Percentiles rank a stretch among this genome's conserved stretches.
Conservation (phyloP, 2,797 vertebrate species). For the Pangasius djambal region DNA sequence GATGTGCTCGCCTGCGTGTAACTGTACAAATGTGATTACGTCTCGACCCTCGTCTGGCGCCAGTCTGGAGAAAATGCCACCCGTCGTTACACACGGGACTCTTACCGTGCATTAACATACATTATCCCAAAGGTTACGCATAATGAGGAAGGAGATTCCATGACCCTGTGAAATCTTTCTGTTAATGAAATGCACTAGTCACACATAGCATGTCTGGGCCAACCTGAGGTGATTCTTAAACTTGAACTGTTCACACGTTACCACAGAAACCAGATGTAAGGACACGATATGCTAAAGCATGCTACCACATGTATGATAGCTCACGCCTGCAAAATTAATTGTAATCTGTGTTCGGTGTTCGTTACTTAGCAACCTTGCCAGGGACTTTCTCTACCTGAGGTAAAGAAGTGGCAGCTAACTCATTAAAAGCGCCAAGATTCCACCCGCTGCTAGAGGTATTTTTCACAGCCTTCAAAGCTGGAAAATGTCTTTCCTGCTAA, state of each 20-base stretch:
- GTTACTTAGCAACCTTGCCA: background rate
- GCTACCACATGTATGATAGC: background rate
- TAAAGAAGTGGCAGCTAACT: background rate
- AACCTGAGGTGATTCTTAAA: background rate
- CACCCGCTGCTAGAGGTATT: background rate
- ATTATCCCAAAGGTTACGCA: background rate
- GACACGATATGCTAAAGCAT: background rate
- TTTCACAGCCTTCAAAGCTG: background rate
- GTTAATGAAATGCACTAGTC: background rate
- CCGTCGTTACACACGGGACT: background rate
- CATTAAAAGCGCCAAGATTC: background rate
- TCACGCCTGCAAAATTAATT: background rate
- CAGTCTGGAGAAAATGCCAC: background rate
- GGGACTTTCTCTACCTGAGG: background rate
- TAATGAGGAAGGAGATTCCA: background rate
- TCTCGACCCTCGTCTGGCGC: background rate
- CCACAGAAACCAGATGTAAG: background rate
- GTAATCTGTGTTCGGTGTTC: background rate
- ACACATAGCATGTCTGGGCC: background rate
- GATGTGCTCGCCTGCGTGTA: background rate
- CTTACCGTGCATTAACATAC: background rate
- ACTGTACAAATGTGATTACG: background rate
- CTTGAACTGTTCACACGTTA: background rate
- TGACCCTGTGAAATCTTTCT: background rate
- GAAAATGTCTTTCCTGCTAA: background rate